These are phyloP conservation scores for Nansenia antarctica DNA, from an alignment of 2,113 vertebrate genomes.

Conservation along the genomic window DNA sequence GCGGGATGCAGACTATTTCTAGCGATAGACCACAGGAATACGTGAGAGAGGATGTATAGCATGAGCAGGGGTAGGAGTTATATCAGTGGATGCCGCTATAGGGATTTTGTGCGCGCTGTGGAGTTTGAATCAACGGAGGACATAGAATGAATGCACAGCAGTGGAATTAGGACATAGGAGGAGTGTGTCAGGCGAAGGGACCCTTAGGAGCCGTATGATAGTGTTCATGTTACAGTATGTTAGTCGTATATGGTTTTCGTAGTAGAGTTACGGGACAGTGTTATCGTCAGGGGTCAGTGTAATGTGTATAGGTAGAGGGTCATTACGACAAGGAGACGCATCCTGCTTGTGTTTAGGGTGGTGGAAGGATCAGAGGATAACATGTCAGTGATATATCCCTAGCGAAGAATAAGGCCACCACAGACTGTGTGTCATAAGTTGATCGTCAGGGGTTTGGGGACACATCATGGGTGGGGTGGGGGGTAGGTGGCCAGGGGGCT, in stretches of 20 bases:
- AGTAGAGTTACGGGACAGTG: background rate
- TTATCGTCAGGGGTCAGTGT: background rate
- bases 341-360: background rate
- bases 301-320: too few relatives aligned
- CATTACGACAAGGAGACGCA: too few relatives aligned
- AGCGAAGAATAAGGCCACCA: background rate
- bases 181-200: background rate
- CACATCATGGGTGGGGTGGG: slow-evolving; percentile 5
- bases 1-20: background rate
- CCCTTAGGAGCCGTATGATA: background rate
- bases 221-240: background rate
- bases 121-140: background rate
- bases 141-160: background rate
- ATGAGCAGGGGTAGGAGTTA: background rate
- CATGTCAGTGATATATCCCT: background rate
- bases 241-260: too few relatives aligned
- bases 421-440: slow-evolving; percentile 4
- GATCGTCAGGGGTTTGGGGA: background rate
- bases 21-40: background rate
- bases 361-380: background rate
- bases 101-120: background rate
- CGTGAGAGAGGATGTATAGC: background rate
- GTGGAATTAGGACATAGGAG: background rate
- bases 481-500: slow-evolving; percentile 13
- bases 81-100: background rate